Evolutionary conservation across 2,888 invertebrate species (phyloP), one percentile per base, ranked within the genome.

Genomic region (Lymantria monacha): DNA sequence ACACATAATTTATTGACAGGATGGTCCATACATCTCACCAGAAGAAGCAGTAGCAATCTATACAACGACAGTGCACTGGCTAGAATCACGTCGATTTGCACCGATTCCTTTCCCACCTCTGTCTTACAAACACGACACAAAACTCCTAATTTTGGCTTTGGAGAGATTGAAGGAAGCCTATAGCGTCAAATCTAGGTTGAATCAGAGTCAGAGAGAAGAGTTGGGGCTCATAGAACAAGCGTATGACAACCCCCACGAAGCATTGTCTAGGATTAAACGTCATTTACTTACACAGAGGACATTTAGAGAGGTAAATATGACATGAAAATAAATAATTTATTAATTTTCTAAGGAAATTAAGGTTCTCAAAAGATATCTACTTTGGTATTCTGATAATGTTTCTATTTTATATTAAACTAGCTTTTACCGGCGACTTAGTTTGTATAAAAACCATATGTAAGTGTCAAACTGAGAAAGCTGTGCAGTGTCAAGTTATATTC

Each of bases 11-110:
- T 48, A 0, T 52, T 36, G 0, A 12, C 70, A 95, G 94, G 99
- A 99, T 83, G 99, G 99, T 46, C 99, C 99, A 0, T 99, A 99
- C 90, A 98, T 99, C 72, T 98, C 98, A 0, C 99, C 99, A 0
- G 99, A 99, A 85, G 99, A 99, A 93, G 99, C 99, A 14, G 99
- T 99, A 11, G 99, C 99, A 31, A 99, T 99, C 78, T 99, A 99
- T 85, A 99, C 99, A 0, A 99, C 99, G 0, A 99, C 99, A 1
- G 99, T 99, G 0, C 99, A 99, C 91, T 99, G 99, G 99, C 92
- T 99, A 59, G 99, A 99, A 83, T 99, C 98, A 0, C 93, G 99
- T 44, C 93, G 99, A 62, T 99, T 99, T 90, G 99, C 99, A 0
- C 99, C 99, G 0, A 99, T 99, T 70, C 99, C 99, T 0, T 99